A percentile compares a stretch with the other conserved stretches of the same genome.
These are phyloP conservation scores for Sepioteuthis lessoniana DNA, from an alignment of 2,888 invertebrate genomes.

Conservation along the genomic window DNA sequence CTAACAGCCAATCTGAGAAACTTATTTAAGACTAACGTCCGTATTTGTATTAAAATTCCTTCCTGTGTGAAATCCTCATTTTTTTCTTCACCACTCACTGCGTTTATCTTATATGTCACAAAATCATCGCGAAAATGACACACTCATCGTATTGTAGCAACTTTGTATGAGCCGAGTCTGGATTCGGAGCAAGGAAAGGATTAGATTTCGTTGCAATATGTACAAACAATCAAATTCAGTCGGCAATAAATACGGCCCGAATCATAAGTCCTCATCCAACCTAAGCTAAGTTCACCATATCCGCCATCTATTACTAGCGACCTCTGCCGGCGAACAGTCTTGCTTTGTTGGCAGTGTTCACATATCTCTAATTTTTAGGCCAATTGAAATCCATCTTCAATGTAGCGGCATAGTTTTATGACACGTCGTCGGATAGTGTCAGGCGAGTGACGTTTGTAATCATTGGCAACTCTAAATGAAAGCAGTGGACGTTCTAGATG, in stretches of 20 bases:
- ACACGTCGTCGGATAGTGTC: background rate
- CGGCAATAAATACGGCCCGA: background rate
- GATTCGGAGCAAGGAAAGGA: background rate
- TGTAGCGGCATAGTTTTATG: conserved; percentile 41
- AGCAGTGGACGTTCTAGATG: background rate
- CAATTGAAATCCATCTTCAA: conserved; percentile 37
- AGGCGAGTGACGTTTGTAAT: conserved; percentile 41
- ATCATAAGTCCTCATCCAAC: background rate
- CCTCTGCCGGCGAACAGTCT: background rate
- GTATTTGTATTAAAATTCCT: background rate
- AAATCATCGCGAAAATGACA: background rate
- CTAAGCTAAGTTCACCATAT: conserved; percentile 2
- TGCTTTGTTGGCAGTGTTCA: conserved; percentile 40
- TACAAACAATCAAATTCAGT: conserved; percentile 2
- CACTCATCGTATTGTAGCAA: background rate
- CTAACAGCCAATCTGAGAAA: background rate
- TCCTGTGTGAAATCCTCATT: background rate
- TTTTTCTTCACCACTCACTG: background rate
- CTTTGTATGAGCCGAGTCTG: background rate
- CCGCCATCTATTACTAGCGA: conserved; percentile 43
- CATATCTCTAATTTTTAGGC: background rate
- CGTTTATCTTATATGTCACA: background rate
- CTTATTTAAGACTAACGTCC: background rate
- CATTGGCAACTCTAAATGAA: background rate
- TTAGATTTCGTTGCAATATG: background rate